Percentiles rank a stretch among this genome's conserved stretches.
Conservation (phyloP, 2,113 vertebrate species). For the Cyprinus carpio region DNA sequence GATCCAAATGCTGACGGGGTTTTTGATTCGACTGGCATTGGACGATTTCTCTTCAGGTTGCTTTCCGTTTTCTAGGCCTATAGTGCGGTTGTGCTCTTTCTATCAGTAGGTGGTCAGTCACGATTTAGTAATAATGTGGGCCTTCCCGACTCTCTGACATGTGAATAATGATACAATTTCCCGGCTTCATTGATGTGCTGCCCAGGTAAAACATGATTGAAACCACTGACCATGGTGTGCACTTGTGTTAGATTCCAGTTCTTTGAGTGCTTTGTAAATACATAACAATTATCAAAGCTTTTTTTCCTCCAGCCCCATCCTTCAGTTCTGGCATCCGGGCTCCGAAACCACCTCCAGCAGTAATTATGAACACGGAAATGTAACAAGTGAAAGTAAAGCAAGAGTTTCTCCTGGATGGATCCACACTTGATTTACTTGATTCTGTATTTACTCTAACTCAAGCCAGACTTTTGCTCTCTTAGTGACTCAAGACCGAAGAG, state of each 20-base stretch:
- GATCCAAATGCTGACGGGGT: slow-evolving; percentile 40
- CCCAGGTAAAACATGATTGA: slow-evolving; percentile 26
- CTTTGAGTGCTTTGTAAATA: slow-evolving; percentile 11
- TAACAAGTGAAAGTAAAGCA: background rate
- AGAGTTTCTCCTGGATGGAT: background rate
- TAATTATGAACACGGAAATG: background rate
- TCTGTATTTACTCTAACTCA: too few relatives aligned
- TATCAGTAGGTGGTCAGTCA: slow-evolving; percentile 67
- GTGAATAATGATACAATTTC: slow-evolving; percentile 30
- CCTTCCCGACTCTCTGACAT: slow-evolving; percentile 45
- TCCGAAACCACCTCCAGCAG: background rate
- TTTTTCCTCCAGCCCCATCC: background rate
- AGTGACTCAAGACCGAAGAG: slow-evolving; percentile 9
- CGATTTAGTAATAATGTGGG: slow-evolving; percentile 59
- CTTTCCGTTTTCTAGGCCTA: too few relatives aligned
- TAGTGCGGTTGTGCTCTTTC: too few relatives aligned
- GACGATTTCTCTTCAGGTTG: slow-evolving; percentile 44
- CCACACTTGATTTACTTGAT: slow-evolving; percentile 3
- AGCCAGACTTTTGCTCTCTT: background rate
- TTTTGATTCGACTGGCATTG: slow-evolving; percentile 46
- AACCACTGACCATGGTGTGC: slow-evolving; percentile 2
- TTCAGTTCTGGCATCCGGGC: background rate
- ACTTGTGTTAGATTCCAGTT: slow-evolving; percentile 9
- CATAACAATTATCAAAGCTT: background rate
- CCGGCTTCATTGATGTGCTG: slow-evolving; percentile 5